Conservation (phyloP, 2,113 vertebrate genomes). For the Nymphicus hollandicus region DNA sequence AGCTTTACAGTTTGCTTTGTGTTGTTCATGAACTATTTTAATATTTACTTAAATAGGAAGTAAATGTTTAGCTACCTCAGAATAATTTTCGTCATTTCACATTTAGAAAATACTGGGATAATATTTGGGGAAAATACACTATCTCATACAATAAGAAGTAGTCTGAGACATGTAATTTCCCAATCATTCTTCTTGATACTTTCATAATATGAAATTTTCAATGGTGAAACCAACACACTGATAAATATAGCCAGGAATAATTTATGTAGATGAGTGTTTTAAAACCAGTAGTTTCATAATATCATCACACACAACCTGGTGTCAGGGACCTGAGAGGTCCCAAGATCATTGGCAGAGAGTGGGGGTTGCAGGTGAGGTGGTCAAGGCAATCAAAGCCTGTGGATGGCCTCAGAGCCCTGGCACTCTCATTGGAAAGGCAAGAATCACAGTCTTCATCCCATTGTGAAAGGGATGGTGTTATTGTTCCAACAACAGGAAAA, state of each 20-base stretch:
- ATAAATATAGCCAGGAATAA: not conserved
- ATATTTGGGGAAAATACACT: not conserved
- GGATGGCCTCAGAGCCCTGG: not conserved
- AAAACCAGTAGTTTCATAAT: not conserved
- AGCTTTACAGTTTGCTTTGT: not conserved
- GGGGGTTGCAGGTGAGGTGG: no score
- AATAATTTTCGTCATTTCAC: not conserved
- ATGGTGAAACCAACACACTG: not conserved
- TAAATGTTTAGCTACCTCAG: not conserved
- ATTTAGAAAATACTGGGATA: not conserved
- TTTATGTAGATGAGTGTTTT: not conserved
- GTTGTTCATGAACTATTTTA: not conserved
- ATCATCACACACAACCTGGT: not conserved
- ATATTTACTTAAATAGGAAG: not conserved
- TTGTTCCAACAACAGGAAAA: not conserved
- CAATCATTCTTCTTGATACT: not conserved
- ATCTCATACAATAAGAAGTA: not conserved
- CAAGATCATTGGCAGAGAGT: not conserved
- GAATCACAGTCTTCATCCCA: not conserved
- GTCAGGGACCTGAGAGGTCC: not conserved
- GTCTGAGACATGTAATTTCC: not conserved
- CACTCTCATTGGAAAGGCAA: not conserved
- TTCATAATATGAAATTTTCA: not conserved
- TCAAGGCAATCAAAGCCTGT: not conserved
- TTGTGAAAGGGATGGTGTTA: not conserved